A percentile compares a stretch with the other conserved stretches of the same genome.
These are phyloP conservation scores for Eidolon helvum DNA, from an alignment of 2,113 vertebrate genomes.

Conservation along the genomic window DNA sequence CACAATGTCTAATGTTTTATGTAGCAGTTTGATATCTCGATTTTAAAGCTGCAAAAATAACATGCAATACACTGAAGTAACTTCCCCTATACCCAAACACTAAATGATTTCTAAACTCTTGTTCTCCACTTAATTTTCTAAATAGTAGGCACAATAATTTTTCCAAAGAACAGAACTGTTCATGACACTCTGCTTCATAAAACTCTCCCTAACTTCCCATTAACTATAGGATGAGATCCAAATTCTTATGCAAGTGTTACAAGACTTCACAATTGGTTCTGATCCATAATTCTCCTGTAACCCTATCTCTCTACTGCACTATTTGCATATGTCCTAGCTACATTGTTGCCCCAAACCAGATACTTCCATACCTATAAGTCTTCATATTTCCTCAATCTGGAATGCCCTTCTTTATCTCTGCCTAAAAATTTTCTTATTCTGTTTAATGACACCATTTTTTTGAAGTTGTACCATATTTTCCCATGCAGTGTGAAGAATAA, in stretches of 20 bases:
- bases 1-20: not conserved
- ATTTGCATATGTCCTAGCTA: not conserved
- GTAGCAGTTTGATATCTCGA: not conserved
- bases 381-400: not conserved
- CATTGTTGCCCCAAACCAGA: not conserved
- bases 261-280: not conserved
- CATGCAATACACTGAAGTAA: not conserved
- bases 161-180: not conserved
- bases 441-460: not conserved
- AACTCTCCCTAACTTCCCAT: not conserved
- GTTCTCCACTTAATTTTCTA: not conserved
- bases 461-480: not conserved
- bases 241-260: not conserved
- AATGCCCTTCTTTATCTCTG: not conserved
- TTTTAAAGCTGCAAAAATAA: constrained; percentile 7
- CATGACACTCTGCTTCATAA: not conserved
- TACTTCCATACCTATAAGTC: not conserved
- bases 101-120: not conserved
- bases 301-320: not conserved
- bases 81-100: not conserved
- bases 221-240: not conserved
- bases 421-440: not conserved
- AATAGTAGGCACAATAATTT: not conserved
- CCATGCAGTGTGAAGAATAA: not conserved
- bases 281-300: not conserved